phyloP scores from a whole-genome alignment of 2,888 invertebrate species.

The Diarsia rubi region DNA sequence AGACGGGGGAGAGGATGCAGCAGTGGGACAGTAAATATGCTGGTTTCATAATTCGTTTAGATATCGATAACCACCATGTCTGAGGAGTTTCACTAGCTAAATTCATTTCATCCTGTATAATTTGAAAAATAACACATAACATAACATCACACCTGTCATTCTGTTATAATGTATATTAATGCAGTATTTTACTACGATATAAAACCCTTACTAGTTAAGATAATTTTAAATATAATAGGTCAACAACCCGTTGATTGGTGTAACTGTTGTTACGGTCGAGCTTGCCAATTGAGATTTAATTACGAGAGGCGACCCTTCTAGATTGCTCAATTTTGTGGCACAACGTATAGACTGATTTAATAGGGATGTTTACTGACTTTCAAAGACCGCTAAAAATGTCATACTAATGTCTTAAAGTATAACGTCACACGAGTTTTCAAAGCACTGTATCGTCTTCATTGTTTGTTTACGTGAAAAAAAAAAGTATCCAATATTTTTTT shows the following conservation, averaged over 20 bases:
- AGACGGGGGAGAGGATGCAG: too few relatives aligned
- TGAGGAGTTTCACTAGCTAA: background rate
- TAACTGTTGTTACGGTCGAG: constrained; percentile 11
- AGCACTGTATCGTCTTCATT: too few relatives aligned
- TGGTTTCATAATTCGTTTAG: background rate
- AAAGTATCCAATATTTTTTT: too few relatives aligned
- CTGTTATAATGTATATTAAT: background rate
- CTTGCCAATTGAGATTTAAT: constrained; percentile 22
- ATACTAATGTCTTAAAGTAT: too few relatives aligned
- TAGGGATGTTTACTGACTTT: too few relatives aligned
- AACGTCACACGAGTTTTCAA: too few relatives aligned
- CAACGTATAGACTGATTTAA: too few relatives aligned
- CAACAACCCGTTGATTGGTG: constrained; percentile 25
- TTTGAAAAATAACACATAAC: background rate
- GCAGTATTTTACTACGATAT: background rate
- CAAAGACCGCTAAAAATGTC: too few relatives aligned
- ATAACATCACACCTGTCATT: background rate
- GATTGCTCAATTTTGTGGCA: background rate
- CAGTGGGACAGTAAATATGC: too few relatives aligned
- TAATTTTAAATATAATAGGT: background rate
- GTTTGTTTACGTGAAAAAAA: too few relatives aligned
- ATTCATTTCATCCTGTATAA: background rate
- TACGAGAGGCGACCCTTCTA: constrained; percentile 4
- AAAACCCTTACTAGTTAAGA: background rate
- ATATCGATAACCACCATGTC: background rate